Base-by-base conservation (phyloP, 2,113 vertebrate genomes). In the Cheirogaleus medius region DNA sequence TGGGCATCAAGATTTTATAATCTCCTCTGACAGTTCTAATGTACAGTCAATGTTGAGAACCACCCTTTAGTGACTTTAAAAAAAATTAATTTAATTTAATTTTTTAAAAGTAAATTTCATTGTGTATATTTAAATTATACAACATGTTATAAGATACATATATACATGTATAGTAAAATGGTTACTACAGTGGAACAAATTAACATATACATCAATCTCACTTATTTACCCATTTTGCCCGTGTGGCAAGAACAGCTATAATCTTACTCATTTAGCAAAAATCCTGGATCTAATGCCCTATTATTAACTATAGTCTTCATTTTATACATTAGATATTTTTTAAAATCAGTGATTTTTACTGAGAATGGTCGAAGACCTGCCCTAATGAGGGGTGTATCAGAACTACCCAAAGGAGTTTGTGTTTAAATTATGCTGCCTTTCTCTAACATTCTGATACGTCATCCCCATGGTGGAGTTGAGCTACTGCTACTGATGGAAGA, bases 301-400 rank as follows among this genome's bases (percentile, higher is more conserved):
- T 73, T 73, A 42, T 42, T 73, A 39, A 69, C n/a, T 13, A 25
- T 73, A 42, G 23, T 73, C 37, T 23, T 42, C 23, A 27, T 42
- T 73, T 21, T 42, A 42, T 27, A 27, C 23, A 14, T 73, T 73
- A 42, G 23, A 42, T 39, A 11, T 73, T 73, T 73, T 27, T 14
- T 0, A 84, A 74, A 42, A 54, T 54, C 7, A 10, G 2, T 5
- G 4, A 80, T 66, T 37, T n/a, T 21, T 17, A 32, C 29, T 21
- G 32, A 6, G 3, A 1, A 1, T 64, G 58, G 10, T 9, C 10
- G 27, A 64, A 32, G 6, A 21, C 1, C 21, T 23, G 9, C 37
- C 54, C 20, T n/a, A 64, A 39, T 6, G 14, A 39, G 34, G 4
- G 10, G 17, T 49, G 7, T 14, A 60, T 82, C 42, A 68, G 49